Evolutionary conservation across 92 coral and sea anemone species (phyloP), one percentile per base, ranked within the genome.

Genomic region (Zoanthus solanderi): DNA sequence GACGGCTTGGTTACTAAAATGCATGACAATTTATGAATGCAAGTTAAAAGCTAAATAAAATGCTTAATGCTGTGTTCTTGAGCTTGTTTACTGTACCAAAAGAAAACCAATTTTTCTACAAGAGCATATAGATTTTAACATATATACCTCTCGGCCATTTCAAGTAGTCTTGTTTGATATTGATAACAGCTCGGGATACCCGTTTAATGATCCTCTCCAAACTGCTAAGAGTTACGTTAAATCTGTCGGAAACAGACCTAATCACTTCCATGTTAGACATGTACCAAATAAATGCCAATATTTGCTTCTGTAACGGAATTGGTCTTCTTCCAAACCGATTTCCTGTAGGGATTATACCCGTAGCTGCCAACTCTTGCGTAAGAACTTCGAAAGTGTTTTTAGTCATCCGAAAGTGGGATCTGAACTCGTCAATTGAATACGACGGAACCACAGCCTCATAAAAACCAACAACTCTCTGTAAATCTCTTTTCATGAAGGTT

Each of bases 381-480:
- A 90, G 80, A 18, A 72, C 53, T 45, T 84, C 89, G 52, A 78
- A 78, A 29, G 89, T 77, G n/a, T 13, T 71, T 65, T 46, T 66
- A 6, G 89, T 82, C 86, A 84, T 78, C 34, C 89, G 81, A 72
- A 85, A 90, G 85, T 90, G 92, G 79, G 63, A 42, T 85, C 87
- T 85, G 76, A 90, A 85, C 56, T 85, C 89, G 76, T 72, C 77
- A 16, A 78, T 34, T 31, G 86, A 78, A 67, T 76, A 86, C 5
- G 83, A 86, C 76, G 76, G 83, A 34, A 86, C 83, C 63, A 76
- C 32, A 42, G 75, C 89, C 75, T 85, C 88, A 75, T 74, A 86
- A 75, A 75, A 86, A 18, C 63, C 63, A 73, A 47, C 89, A 85
- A 30, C 52, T 76, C 77, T 86, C 61, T 75, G 46, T 29, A 76